Evolutionary conservation across 2,888 invertebrate species (phyloP).

Genomic region (Dicyrtomina minuta): DNA sequence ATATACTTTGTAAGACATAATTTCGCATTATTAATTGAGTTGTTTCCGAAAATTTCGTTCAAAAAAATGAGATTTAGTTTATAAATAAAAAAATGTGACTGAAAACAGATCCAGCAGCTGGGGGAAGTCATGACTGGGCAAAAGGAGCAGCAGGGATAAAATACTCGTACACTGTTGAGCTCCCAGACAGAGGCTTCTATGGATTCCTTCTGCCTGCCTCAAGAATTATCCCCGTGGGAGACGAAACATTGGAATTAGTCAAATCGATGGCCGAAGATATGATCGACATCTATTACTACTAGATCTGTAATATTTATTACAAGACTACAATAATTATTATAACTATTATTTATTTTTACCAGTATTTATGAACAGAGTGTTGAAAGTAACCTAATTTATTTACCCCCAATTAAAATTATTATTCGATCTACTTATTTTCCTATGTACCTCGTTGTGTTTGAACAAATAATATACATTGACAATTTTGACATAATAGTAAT

Average conservation of each 20-base stretch:
- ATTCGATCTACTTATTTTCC: too few relatives aligned
- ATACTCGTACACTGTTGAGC: conserved; percentile 46
- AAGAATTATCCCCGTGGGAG: conserved; percentile 47
- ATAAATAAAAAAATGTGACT: neutral
- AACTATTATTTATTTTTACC: too few relatives aligned
- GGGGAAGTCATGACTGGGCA: conserved; percentile 52
- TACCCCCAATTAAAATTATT: too few relatives aligned
- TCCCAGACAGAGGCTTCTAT: conserved; percentile 41
- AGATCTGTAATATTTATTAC: neutral
- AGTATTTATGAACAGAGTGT: too few relatives aligned
- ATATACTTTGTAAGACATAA: conserved; percentile 53
- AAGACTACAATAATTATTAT: too few relatives aligned
- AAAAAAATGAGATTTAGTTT: neutral
- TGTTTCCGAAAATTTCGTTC: neutral
- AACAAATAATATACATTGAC: too few relatives aligned
- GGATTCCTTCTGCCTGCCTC: conserved; percentile 50
- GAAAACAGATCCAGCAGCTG: conserved; percentile 34
- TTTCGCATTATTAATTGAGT: neutral
- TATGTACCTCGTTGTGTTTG: too few relatives aligned
- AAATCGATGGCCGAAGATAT: conserved; percentile 49
- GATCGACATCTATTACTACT: conserved; percentile 22
- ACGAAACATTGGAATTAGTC: conserved; percentile 47
- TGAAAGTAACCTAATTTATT: too few relatives aligned
- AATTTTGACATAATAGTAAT: too few relatives aligned
- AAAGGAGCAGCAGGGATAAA: conserved; percentile 49